These are phyloP conservation scores for Xanthorhoe designata DNA, from an alignment of 2,888 invertebrate genomes.

Conservation along the genomic window DNA sequence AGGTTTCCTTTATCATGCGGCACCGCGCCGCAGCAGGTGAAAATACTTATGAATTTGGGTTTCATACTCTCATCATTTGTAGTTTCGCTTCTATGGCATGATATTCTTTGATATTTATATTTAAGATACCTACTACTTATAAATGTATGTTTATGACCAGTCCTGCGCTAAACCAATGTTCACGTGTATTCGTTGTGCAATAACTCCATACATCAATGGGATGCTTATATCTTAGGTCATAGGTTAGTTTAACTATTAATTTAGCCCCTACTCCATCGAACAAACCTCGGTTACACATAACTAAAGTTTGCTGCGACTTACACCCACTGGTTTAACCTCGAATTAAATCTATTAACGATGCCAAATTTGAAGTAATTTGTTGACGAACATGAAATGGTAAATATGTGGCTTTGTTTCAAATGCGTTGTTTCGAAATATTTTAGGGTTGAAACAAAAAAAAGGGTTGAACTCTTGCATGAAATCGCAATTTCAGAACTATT, in stretches of 20 bases:
- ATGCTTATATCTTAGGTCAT: slow-evolving; percentile 36
- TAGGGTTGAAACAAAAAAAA: too few species aligned
- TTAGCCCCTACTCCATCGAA: slow-evolving; percentile 26
- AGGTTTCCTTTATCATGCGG: too few species aligned
- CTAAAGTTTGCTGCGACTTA: background rate
- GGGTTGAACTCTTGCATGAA: background rate
- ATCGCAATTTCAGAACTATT: background rate
- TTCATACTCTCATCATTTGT: background rate
- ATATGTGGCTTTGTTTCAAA: background rate
- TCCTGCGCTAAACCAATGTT: slow-evolving; percentile 12
- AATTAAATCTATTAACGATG: background rate
- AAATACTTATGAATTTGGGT: background rate
- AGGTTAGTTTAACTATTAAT: slow-evolving; percentile 30
- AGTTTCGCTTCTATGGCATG: slow-evolving; percentile 19
- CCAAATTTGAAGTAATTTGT: background rate
- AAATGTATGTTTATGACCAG: slow-evolving; percentile 8
- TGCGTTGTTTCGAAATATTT: background rate
- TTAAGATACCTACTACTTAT: slow-evolving; percentile 5
- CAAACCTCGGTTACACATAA: background rate
- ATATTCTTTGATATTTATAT: background rate
- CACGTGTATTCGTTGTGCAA: slow-evolving; percentile 38
- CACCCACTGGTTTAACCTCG: background rate
- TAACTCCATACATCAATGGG: slow-evolving; percentile 29
- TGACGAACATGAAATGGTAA: background rate
- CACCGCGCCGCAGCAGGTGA: too few species aligned